These are phyloP conservation scores for Rhipidura dahli DNA, from an alignment of 2,113 vertebrate species.

Conservation along the genomic window DNA sequence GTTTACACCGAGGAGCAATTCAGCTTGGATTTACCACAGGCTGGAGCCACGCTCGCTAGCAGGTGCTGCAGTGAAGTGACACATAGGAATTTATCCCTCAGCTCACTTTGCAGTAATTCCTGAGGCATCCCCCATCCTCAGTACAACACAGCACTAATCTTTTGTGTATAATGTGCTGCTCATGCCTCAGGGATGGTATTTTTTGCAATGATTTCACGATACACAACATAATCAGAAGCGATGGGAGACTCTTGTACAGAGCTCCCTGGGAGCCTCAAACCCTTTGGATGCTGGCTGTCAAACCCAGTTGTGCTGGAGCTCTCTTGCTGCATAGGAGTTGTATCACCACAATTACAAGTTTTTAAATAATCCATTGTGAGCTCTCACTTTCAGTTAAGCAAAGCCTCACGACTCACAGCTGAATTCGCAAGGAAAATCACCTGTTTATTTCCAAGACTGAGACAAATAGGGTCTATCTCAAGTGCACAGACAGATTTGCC, in stretches of 20 bases:
- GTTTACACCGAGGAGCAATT: neutral
- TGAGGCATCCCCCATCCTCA: neutral
- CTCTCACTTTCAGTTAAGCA: neutral
- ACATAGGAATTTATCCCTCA: neutral
- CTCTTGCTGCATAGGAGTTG: neutral
- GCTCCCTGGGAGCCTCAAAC: neutral
- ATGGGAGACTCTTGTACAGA: neutral
- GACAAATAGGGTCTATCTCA: conserved; percentile 33
- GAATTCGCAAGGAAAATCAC: conserved; percentile 4
- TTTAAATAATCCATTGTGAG: conserved; percentile 14
- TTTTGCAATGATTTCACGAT: neutral
- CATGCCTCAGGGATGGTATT: neutral
- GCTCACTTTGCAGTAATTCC: neutral
- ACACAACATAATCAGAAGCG: neutral
- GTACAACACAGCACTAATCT: neutral
- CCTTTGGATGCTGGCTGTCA: neutral
- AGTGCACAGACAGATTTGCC: conserved; percentile 18
- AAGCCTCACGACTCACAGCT: neutral
- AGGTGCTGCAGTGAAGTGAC: neutral
- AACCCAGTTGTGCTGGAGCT: neutral
- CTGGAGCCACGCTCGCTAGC: accelerated
- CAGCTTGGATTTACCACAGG: neutral
- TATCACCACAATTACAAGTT: neutral
- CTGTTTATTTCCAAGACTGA: conserved; percentile 5
- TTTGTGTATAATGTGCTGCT: neutral